These are phyloP conservation scores for Astyanax mexicanus DNA, from an alignment of 2,797 vertebrate species.

Conservation along the genomic window DNA sequence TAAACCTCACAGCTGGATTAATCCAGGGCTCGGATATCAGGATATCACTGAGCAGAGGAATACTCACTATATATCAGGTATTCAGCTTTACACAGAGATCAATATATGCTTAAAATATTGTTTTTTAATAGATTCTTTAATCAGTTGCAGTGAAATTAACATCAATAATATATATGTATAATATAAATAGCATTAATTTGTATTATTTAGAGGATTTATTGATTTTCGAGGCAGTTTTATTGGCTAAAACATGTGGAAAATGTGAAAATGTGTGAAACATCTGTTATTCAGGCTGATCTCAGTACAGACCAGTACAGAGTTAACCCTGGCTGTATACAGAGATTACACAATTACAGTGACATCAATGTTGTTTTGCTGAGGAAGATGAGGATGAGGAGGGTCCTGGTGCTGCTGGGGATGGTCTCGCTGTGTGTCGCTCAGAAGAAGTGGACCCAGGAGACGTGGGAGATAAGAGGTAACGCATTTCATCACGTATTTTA, in stretches of 20 bases:
- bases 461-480: slow-evolving; percentile 68
- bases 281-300: slow-evolving; percentile 2
- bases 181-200: too few relatives aligned
- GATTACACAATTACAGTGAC: slow-evolving; percentile 11
- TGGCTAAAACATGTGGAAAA: neutral
- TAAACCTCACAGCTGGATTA: slow-evolving; percentile 60
- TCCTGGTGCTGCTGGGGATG: slow-evolving; percentile 72
- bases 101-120: neutral
- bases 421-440: slow-evolving; percentile 67
- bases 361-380: slow-evolving; percentile 50
- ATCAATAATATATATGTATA: too few relatives aligned
- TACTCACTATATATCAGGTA: slow-evolving; percentile 45
- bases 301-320: neutral
- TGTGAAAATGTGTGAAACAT: slow-evolving; percentile 10
- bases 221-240: neutral
- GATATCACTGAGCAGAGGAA: slow-evolving; percentile 48
- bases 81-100: neutral
- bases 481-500: neutral
- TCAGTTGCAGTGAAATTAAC: neutral
- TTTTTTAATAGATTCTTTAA: neutral
- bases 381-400: slow-evolving; percentile 58
- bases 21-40: slow-evolving; percentile 30
- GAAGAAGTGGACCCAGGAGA: slow-evolving; percentile 71
- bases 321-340: slow-evolving; percentile 9
- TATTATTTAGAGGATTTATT: neutral